These are phyloP conservation scores for Cardiocondyla obscurior DNA, from an alignment of 1,140 invertebrate species.

Conservation along the genomic window DNA sequence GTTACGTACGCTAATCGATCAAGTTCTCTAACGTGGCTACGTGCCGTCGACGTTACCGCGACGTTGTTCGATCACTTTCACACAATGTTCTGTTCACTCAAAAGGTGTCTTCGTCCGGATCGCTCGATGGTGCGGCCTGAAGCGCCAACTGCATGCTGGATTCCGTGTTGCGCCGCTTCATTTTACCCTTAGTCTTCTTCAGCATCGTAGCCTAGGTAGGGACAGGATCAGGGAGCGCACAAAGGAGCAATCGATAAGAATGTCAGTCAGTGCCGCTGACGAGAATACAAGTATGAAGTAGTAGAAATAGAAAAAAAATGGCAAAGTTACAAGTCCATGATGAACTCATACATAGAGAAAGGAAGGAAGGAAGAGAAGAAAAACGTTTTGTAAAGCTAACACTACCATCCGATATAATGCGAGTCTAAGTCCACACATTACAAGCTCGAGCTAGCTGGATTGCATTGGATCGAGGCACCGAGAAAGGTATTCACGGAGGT, in stretches of 20 bases:
- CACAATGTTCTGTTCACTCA: conserved; percentile 59
- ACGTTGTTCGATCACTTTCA: conserved; percentile 41
- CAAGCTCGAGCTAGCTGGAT: conserved; percentile 71
- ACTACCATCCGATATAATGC: conserved; percentile 50
- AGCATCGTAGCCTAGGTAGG: conserved; percentile 92
- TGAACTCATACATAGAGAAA: conserved; percentile 1
- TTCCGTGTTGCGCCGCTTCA: conserved; percentile 96
- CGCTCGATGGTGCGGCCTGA: conserved; percentile 83
- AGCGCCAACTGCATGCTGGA: conserved; percentile 90
- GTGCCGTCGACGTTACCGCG: conserved; percentile 18
- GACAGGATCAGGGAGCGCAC: conserved; percentile 82
- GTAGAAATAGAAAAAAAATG: conserved; percentile 30
- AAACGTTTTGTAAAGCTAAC: conserved; percentile 44
- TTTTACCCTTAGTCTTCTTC: conserved; percentile 96
- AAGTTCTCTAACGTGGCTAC: conserved; percentile 30
- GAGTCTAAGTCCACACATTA: conserved; percentile 62
- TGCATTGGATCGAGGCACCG: conserved; percentile 65
- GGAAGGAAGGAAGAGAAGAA: conserved; percentile 26
- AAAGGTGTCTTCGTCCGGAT: conserved; percentile 76
- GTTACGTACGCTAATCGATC: conserved; percentile 54
- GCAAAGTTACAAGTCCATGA: conserved; percentile 2
- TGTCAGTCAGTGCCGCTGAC: conserved; percentile 56
- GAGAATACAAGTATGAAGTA: conserved; percentile 46
- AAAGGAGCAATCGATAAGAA: conserved; percentile 73
- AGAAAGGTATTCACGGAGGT: conserved; percentile 50